phyloP scores from a whole-genome alignment of 1,140 invertebrate genomes.

The Hesperophylax magnus region DNA sequence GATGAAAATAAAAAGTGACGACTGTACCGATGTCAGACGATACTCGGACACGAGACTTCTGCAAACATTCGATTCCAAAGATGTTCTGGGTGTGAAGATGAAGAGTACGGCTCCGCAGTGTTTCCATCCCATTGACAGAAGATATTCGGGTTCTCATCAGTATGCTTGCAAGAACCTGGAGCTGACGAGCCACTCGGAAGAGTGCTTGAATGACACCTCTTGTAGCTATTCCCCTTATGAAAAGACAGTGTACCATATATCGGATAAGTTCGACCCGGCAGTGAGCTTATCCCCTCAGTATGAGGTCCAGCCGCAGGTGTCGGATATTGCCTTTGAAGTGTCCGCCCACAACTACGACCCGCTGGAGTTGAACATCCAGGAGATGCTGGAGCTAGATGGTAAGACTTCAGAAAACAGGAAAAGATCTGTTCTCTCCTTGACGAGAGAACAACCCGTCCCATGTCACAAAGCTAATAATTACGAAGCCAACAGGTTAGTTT shows the following conservation, averaged over 20 bases:
- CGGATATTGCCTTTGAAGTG: conserved; percentile 64
- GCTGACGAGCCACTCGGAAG: conserved; percentile 49
- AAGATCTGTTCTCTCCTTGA: conserved; percentile 54
- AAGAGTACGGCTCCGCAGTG: conserved; percentile 48
- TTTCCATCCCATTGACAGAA: conserved; percentile 42
- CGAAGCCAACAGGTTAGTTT: conserved; percentile 59
- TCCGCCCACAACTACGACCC: conserved; percentile 62
- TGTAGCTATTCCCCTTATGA: conserved; percentile 48
- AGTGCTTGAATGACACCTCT: conserved; percentile 49
- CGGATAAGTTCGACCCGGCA: conserved; percentile 52
- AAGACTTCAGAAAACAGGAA: conserved; percentile 58
- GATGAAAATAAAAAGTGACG: conserved; percentile 56
- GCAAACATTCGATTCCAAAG: conserved; percentile 52
- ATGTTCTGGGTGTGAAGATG: conserved; percentile 42
- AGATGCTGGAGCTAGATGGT: conserved; percentile 70
- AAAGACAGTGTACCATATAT: conserved; percentile 56
- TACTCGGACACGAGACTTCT: conserved; percentile 69
- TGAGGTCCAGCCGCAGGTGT: conserved; percentile 53
- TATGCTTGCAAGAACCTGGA: conserved; percentile 49
- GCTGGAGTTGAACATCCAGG: conserved; percentile 67
- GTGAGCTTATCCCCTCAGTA: conserved; percentile 45
- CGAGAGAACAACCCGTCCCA: conserved; percentile 50
- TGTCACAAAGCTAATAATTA: conserved; percentile 52
- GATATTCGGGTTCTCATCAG: conserved; percentile 39
- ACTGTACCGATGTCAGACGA: conserved; percentile 60